Evolutionary conservation across 1,140 invertebrate genomes (phyloP), one percentile per base, ranked within the genome.

Genomic region (Macrobrachium nipponense): DNA sequence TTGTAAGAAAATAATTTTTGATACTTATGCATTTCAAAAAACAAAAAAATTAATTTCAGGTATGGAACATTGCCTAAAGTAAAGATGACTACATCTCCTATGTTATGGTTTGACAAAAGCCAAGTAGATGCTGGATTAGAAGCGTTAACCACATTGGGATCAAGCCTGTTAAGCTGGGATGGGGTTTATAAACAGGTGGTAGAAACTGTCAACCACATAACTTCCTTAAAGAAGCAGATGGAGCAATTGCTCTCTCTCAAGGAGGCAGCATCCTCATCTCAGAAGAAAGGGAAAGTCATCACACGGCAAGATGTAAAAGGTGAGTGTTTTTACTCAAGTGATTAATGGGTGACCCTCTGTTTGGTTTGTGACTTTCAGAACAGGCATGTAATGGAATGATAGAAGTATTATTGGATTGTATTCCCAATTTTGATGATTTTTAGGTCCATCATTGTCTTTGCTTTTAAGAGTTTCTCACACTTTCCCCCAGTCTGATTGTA

Each of bases 231-330:
- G 20, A 70, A 70, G 6, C 23, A 70, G n/a, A 70, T 70, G 68
- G 68, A 70, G 17, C n/a, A 43, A 23, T 43, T 70, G 0, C 23
- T 43, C 5, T 70, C 36, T 10, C 23, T 14, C 20, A 70, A 70
- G 68, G 68, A 23, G 36, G 68, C 68, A 7, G 36, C 36, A 43
- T 14, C 23, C 12, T 23, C 68, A 23, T 27, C 68, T 2, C 68
- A 70, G 68, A 70, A 70, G 68, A 70, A 43, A 14, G 36, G 68
- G 68, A 70, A 70, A 17, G 36, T 70, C 10, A 14, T 70, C 12
- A 27, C 68, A 23, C 18, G 68, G 5, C 68, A 70, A 43, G 68
- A 70, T 15, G 36, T 70, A 15, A 70, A 70, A 70, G 68, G 68
- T 70, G 4, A 10, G 68, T 66, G n/a, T 66, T 66, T 23, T 17